A percentile compares a stretch with the other conserved stretches of the same genome.
Evolutionary conservation across 2,888 invertebrate genomes (phyloP).

Genomic region (Coenonympha arcania): DNA sequence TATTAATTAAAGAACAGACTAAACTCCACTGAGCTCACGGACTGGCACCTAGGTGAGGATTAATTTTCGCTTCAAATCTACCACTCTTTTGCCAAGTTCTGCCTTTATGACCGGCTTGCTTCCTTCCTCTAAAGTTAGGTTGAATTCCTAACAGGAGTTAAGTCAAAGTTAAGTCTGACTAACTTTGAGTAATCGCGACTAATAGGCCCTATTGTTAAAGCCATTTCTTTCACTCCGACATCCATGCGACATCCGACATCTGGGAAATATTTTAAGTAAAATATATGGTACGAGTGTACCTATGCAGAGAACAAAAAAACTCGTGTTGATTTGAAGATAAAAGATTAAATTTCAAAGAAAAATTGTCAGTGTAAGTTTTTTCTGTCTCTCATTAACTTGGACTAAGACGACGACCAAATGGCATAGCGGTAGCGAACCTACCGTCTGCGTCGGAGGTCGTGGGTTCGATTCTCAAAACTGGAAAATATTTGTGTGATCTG

Average conservation of each 20-base stretch:
- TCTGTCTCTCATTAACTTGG: too few relatives aligned
- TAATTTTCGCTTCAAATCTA: constrained; percentile 45
- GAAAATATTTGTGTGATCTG: too few relatives aligned
- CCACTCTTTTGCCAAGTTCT: constrained; percentile 47
- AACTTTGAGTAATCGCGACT: constrained; percentile 18
- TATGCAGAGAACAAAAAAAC: too few relatives aligned
- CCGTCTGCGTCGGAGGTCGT: too few relatives aligned
- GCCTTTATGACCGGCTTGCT: constrained; percentile 26
- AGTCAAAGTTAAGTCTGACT: constrained; percentile 11
- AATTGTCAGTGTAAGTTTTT: too few relatives aligned
- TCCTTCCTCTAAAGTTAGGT: constrained; percentile 29
- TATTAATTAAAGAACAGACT: constrained; percentile 42
- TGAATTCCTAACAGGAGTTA: constrained; percentile 7
- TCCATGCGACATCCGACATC: too few relatives aligned
- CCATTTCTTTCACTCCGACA: constrained; percentile 4
- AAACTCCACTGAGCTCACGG: constrained; percentile 38
- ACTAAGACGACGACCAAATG: too few relatives aligned
- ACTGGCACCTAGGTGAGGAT: constrained; percentile 37
- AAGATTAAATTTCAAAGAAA: too few relatives aligned
- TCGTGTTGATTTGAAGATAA: too few relatives aligned
- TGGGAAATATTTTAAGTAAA: neutral
- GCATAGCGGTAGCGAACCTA: too few relatives aligned
- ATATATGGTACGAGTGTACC: too few relatives aligned
- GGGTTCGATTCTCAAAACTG: too few relatives aligned
- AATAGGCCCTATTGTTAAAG: constrained; percentile 8